These are phyloP conservation scores for Charadrius vociferus DNA, from an alignment of 2,113 vertebrate species.

Conservation along the genomic window DNA sequence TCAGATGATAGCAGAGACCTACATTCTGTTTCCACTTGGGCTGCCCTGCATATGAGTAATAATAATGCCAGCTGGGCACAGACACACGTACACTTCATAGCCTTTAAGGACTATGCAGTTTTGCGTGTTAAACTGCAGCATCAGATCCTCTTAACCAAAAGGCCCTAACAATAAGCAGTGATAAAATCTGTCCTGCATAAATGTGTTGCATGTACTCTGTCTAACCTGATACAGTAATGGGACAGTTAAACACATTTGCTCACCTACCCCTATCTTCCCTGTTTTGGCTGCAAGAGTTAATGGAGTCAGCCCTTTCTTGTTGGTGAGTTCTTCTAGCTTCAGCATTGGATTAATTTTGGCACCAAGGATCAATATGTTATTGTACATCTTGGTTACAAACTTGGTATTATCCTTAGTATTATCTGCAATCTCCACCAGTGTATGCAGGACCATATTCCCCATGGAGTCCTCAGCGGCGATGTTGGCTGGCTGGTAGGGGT, in stretches of 20 bases:
- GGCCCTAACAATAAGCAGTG: background rate
- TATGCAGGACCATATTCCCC: conserved; percentile 91
- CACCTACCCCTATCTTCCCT: conserved; percentile 88
- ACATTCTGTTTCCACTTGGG: background rate
- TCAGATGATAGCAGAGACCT: background rate
- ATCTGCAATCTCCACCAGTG: conserved; percentile 89
- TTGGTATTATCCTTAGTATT: conserved; percentile 88
- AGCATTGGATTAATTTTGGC: conserved; percentile 79
- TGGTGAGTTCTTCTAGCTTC: conserved; percentile 88
- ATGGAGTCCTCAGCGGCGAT: conserved; percentile 80
- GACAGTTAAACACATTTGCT: background rate
- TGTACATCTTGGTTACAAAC: conserved; percentile 91
- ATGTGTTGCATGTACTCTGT: background rate
- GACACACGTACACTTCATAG: background rate
- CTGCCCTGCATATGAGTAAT: background rate
- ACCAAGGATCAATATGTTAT: conserved; percentile 83
- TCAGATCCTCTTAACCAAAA: background rate
- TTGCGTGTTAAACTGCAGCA: background rate
- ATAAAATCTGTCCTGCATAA: background rate
- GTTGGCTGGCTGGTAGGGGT: conserved; percentile 77
- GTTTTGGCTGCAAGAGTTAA: conserved; percentile 90
- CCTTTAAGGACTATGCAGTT: background rate
- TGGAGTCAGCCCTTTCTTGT: conserved; percentile 85
- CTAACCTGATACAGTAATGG: background rate
- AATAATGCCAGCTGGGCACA: background rate